phyloP scores from a whole-genome alignment of 2,888 invertebrate genomes.

The Chouioia cunea region DNA sequence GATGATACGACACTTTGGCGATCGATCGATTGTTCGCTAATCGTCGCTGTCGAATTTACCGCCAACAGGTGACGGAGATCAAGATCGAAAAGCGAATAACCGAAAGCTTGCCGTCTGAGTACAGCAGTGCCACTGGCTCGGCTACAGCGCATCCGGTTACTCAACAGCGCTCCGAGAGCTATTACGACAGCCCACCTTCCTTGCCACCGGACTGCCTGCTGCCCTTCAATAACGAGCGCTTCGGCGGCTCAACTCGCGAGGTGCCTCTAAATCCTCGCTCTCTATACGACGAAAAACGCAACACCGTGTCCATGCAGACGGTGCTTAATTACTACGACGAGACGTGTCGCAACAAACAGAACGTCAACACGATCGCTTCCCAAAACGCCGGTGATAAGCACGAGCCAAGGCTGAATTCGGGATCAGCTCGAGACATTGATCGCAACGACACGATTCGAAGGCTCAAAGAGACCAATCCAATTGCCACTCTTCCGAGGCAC shows the following conservation, averaged over 20 bases:
- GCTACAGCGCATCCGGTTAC: background rate
- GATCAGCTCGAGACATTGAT: constrained; percentile 63
- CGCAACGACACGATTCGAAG: constrained; percentile 53
- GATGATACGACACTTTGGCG: background rate
- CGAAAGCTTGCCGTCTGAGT: constrained; percentile 54
- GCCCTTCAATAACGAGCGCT: constrained; percentile 42
- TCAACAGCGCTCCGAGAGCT: background rate
- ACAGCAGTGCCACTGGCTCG: constrained; percentile 30
- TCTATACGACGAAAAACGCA: constrained; percentile 61
- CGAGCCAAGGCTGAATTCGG: constrained; percentile 64
- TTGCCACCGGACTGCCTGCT: constrained; percentile 46
- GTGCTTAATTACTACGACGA: constrained; percentile 61
- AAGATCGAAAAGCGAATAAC: constrained; percentile 63
- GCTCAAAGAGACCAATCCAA: constrained; percentile 60
- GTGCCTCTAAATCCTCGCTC: constrained; percentile 64
- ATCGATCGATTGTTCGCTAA: background rate
- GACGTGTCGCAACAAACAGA: constrained; percentile 40
- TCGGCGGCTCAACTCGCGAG: constrained; percentile 62
- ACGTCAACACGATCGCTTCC: background rate
- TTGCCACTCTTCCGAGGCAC: constrained; percentile 63
- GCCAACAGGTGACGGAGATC: constrained; percentile 51
- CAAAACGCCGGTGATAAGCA: constrained; percentile 47
- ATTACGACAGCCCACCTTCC: constrained; percentile 40
- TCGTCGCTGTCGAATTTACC: background rate
- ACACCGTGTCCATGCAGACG: constrained; percentile 64